These are phyloP conservation scores for Sorex araneus DNA, from an alignment of 2,113 vertebrate species.

Conservation along the genomic window DNA sequence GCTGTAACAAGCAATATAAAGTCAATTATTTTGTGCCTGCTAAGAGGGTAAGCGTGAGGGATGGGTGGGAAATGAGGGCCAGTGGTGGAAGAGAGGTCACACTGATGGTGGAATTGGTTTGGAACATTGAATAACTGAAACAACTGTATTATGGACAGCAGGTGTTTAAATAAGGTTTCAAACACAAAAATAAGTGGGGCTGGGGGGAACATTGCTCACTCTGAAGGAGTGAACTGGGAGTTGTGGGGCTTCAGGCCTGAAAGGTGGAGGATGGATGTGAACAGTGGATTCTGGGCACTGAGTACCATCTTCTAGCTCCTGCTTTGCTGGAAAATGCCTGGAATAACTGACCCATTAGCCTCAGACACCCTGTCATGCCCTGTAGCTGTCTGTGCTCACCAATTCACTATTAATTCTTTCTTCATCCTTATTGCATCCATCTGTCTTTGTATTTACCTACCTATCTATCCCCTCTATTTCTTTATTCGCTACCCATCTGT, in stretches of 20 bases:
- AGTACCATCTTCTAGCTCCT: neutral
- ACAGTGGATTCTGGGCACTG: neutral
- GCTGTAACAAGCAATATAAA: too few species aligned
- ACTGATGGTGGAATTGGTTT: too few species aligned
- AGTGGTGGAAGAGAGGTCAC: too few species aligned
- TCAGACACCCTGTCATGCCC: neutral
- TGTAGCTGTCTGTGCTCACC: neutral
- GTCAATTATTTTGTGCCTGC: too few species aligned
- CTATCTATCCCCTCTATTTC: too few species aligned
- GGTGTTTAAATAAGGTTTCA: too few species aligned
- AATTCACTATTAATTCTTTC: neutral
- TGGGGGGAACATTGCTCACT: neutral
- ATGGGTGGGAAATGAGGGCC: too few species aligned
- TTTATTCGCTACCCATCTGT: too few species aligned
- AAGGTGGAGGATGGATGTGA: neutral
- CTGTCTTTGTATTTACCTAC: too few species aligned
- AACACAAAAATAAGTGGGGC: neutral
- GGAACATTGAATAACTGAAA: too few species aligned
- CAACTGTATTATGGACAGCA: too few species aligned
- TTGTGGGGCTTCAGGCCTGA: neutral
- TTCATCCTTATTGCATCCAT: neutral
- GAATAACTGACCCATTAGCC: neutral
- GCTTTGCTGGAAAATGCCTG: neutral
- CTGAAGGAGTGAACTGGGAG: constrained; percentile 15
- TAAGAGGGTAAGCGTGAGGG: too few species aligned